Base-by-base conservation (phyloP, 2,113 vertebrate genomes). In the Natator depressus region DNA sequence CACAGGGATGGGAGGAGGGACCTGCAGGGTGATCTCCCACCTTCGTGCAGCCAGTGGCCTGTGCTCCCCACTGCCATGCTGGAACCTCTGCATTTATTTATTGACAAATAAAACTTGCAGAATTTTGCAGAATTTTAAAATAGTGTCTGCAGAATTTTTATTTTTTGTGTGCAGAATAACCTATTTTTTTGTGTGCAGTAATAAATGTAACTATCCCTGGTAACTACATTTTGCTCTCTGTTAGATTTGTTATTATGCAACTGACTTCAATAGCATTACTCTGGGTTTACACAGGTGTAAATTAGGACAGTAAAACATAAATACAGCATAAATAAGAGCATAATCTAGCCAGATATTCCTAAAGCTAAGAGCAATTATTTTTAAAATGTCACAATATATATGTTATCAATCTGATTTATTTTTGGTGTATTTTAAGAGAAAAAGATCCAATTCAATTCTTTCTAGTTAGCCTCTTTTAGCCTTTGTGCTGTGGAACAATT, bases 401-500 rank as follows among this genome's bases (percentile, higher is more conserved):
- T 20, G 5, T 11, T n/a, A 62, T 5, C 3, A 76, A 49, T 46
- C 79, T 46, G 16, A 86, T 55, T 86, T 55, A 79, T 92, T 95
- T 10, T 27, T 35, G 27, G 25, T 49, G 1, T 10, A 81, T 80
- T 87, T 91, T 51, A 54, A 78, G 17, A 88, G 85, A 75, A 0
- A 50, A 89, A 10, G 0, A 17, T 35, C 62, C 86, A 0, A 50
- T 27, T 87, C 3, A 57, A 1, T 42, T 94, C 10, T 1, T 89
- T 17, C 2, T 84, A 57, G 31, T 5, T 75, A n/a, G 46, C 35
- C 1, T 29, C 17, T 11, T 3, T 3, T 62, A 6, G 0, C 8
- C 55, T 92, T 57, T 81, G 3, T n/a, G 1, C 27, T 85, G 14
- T 79, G 46, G 3, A 38, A 14, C 16, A 85, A 27, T 9, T 20